These are phyloP conservation scores for Oligia latruncula DNA, from an alignment of 2,888 invertebrate species.

Conservation along the genomic window DNA sequence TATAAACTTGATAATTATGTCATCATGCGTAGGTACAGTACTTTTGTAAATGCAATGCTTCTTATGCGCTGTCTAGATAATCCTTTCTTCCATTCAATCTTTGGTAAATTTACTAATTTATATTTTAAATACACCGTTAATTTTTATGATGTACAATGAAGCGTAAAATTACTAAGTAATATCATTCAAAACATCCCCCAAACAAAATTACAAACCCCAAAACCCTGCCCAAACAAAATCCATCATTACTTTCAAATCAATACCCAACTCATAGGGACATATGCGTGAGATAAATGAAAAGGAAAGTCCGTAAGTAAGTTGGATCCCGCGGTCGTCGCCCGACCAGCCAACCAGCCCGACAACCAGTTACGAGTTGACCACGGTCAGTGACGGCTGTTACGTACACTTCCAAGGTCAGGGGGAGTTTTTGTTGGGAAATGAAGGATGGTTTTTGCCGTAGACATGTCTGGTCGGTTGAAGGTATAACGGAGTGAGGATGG, in stretches of 20 bases:
- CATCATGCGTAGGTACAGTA: neutral
- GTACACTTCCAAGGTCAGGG: constrained; percentile 48
- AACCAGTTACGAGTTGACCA: constrained; percentile 76
- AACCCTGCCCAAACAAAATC: neutral
- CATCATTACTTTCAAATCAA: neutral
- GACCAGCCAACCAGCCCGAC: constrained; percentile 60
- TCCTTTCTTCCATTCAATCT: too few relatives aligned
- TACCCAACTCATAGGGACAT: neutral
- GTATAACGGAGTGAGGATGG: neutral
- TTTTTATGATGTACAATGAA: neutral
- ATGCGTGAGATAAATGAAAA: constrained; percentile 50
- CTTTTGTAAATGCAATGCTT: neutral
- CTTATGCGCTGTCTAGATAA: neutral
- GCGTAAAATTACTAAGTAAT: neutral
- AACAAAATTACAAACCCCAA: neutral
- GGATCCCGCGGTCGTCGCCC: constrained; percentile 66
- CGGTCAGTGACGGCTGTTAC: constrained; percentile 73
- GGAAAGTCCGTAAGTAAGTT: constrained; percentile 62
- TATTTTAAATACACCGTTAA: neutral
- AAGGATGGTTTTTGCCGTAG: constrained; percentile 22
- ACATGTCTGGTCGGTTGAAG: neutral
- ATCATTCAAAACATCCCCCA: neutral
- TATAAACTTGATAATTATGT: too few relatives aligned
- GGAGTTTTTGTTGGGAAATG: constrained; percentile 13
- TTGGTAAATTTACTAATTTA: neutral